phyloP scores from a whole-genome alignment of 2,888 invertebrate genomes.

The Gymnoscelis rufifasciata region DNA sequence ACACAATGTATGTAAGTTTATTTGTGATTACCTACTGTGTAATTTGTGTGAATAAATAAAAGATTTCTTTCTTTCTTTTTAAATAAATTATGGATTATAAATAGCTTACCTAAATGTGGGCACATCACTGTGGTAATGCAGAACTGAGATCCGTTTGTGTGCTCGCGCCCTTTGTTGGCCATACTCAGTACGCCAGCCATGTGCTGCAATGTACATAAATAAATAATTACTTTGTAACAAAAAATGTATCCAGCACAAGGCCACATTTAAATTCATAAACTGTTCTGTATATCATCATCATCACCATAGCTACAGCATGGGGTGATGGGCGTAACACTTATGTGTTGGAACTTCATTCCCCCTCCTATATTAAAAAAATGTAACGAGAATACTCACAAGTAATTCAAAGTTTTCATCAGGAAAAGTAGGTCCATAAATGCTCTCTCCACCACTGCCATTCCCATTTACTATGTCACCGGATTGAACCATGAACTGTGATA shows the following conservation, averaged over 20 bases:
- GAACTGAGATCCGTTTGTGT: slow-evolving; percentile 97
- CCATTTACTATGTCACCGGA: slow-evolving; percentile 88
- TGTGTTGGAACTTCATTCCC: no score
- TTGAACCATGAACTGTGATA: slow-evolving; percentile 93
- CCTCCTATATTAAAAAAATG: neutral
- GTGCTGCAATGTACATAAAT: slow-evolving; percentile 57
- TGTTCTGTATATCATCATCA: no score
- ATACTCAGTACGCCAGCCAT: slow-evolving; percentile 84
- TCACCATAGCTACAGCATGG: no score
- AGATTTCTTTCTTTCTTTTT: no score
- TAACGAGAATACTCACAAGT: slow-evolving; percentile 58
- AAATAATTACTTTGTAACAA: no score
- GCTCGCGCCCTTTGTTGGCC: slow-evolving; percentile 86
- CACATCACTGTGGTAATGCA: slow-evolving; percentile 90
- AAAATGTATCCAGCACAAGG: no score
- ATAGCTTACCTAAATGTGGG: slow-evolving; percentile 80
- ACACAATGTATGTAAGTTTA: no score
- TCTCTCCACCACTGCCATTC: slow-evolving; percentile 94
- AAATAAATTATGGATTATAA: no score
- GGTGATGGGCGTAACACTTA: no score
- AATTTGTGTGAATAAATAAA: no score
- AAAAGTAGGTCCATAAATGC: slow-evolving; percentile 94
- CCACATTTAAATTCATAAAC: no score
- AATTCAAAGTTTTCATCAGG: slow-evolving; percentile 92
- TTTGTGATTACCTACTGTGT: no score